phyloP scores from a whole-genome alignment of 2,797 vertebrate genomes.

The Champsocephalus esox region DNA sequence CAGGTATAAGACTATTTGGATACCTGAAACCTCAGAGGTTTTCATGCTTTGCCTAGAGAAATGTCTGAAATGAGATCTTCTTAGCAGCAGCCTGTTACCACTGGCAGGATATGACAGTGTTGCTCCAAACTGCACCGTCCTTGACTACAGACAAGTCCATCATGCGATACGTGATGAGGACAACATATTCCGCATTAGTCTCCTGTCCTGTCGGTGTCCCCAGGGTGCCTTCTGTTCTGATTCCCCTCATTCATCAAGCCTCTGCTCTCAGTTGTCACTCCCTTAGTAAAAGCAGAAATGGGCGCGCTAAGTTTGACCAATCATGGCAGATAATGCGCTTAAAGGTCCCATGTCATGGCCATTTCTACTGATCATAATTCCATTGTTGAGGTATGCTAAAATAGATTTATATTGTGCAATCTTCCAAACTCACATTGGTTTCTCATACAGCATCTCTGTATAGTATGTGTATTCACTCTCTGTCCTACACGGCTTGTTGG shows the following conservation, averaged over 20 bases:
- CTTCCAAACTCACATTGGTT: too few relatives aligned
- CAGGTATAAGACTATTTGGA: slow-evolving; percentile 5
- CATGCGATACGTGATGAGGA: slow-evolving; percentile 33
- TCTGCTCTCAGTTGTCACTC: slow-evolving; percentile 64
- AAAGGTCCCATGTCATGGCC: too few relatives aligned
- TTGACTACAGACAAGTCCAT: slow-evolving; percentile 49
- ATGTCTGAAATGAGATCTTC: slow-evolving; percentile 28
- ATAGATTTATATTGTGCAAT: too few relatives aligned
- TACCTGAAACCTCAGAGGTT: slow-evolving; percentile 1
- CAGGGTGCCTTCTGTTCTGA: slow-evolving; percentile 42
- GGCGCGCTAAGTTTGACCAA: slow-evolving; percentile 65
- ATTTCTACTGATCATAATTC: too few relatives aligned
- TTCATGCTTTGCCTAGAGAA: slow-evolving; percentile 12
- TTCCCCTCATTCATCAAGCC: slow-evolving; percentile 49
- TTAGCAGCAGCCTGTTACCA: slow-evolving; percentile 24
- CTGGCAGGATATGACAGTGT: slow-evolving; percentile 27
- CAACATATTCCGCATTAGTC: slow-evolving; percentile 44
- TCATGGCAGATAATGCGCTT: slow-evolving; percentile 74
- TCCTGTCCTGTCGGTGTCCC: slow-evolving; percentile 43
- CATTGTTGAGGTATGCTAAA: too few relatives aligned
- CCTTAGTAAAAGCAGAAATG: slow-evolving; percentile 46
- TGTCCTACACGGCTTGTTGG: too few relatives aligned
- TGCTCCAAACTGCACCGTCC: slow-evolving; percentile 20
- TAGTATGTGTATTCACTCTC: too few relatives aligned
- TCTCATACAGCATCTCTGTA: too few relatives aligned